Base-by-base conservation (phyloP, 2,113 vertebrate genomes). In the Phyllopteryx taeniolatus region DNA sequence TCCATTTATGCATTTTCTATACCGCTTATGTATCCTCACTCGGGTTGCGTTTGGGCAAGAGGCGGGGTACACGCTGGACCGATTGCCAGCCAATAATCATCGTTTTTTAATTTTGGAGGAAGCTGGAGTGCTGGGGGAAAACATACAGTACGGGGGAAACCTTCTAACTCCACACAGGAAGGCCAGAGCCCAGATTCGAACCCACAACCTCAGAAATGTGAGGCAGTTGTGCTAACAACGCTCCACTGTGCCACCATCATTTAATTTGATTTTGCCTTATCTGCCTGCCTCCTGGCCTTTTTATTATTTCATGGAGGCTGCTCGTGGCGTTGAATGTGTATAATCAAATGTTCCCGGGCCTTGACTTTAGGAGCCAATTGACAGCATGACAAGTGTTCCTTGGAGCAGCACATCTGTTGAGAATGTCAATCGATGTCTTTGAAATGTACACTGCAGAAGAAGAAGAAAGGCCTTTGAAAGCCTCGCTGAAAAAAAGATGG, bases 391-490 rank as follows among this genome's bases (percentile, higher is more conserved):
- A 86, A 87, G 88, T 84, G 81, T 87, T 86, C 84, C 84, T 89
- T 71, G 60, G 39, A 77, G 83, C 85, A 70, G 79, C 87, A 91
- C 88, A 91, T 91, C 90, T 89, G 87, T 79, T 82, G 82, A 86
- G 80, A 83, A 83, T 86, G 87, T 85, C 89, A 85, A 76, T 82
- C 86, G 84, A 86, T 75, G 85, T 80, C 84, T 90, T 90, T 89
- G 86, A 89, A 92, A 90, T 87, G 85, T 83, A 89, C 87, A 85
- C 89, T 86, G 69, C 85, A 86, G 76, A 83, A 79, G 49, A 27
- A 65, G 75, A 79, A 83, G 85, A 84, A 79, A 64, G 70, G 57
- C 75, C 80, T 90, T 86, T 91, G 83, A 87, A 85, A 85, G 75
- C 74, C 71, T 78, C 47, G 47, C 74, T 88, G 75, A 88, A 85